These are phyloP conservation scores for Ferdinandea cuprea DNA, from an alignment of 2,888 invertebrate genomes.

Conservation along the genomic window DNA sequence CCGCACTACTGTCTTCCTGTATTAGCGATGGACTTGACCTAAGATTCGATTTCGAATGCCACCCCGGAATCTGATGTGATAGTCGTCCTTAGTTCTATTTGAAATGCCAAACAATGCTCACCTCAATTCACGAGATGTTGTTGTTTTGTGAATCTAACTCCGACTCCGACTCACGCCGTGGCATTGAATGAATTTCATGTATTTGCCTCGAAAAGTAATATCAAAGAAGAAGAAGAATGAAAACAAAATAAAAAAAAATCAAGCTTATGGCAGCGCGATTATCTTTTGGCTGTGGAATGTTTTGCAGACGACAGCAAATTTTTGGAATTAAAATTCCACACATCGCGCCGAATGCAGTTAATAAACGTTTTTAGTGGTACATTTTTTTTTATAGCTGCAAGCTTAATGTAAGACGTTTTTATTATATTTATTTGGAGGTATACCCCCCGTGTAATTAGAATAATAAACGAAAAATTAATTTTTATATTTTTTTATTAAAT, in stretches of 20 bases:
- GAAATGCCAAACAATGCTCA: constrained; percentile 45
- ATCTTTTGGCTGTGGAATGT: constrained; percentile 18
- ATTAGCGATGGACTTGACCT: constrained; percentile 6
- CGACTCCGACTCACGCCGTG: too few relatives aligned
- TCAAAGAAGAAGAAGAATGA: constrained; percentile 24
- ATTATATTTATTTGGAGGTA: not conserved
- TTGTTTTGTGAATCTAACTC: constrained; percentile 31
- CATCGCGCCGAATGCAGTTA: constrained; percentile 28
- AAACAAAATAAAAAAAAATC: not conserved
- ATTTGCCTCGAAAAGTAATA: constrained; percentile 41
- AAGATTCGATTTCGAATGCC: not conserved
- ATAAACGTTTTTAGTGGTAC: not conserved
- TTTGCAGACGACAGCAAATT: constrained; percentile 37
- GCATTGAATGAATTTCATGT: constrained; percentile 68
- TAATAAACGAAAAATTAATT: not conserved
- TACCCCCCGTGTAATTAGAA: not conserved
- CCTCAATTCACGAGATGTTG: constrained; percentile 37
- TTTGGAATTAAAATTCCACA: constrained; percentile 26
- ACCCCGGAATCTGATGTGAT: not conserved
- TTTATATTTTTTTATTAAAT: too few relatives aligned
- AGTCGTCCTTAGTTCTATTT: not conserved
- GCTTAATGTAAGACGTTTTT: too few relatives aligned
- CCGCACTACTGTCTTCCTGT: not conserved
- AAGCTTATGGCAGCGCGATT: not conserved
- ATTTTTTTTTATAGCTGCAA: too few relatives aligned